phyloP scores from a whole-genome alignment of 2,888 invertebrate genomes.

The Lordiphosa fenestrarum region DNA sequence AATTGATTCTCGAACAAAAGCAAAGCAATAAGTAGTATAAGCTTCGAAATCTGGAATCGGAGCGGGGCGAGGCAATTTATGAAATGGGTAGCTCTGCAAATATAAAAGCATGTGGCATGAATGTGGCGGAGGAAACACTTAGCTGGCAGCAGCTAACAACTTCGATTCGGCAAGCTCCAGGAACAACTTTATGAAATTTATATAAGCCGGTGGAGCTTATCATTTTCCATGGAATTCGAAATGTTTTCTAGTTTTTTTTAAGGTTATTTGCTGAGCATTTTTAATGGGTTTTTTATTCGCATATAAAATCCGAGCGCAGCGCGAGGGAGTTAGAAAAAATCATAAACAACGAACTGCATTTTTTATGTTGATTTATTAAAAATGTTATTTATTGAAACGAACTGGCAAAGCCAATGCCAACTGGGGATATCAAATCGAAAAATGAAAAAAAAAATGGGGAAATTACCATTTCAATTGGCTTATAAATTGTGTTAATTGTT shows the following conservation, averaged over 20 bases:
- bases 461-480: not conserved
- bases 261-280: not conserved
- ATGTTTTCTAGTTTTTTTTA: not conserved
- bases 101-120: slow-evolving; percentile 13
- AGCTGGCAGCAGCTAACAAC: slow-evolving; percentile 63
- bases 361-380: slow-evolving; percentile 34
- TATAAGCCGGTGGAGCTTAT: slow-evolving; percentile 48
- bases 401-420: slow-evolving; percentile 3
- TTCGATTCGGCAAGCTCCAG: slow-evolving; percentile 40
- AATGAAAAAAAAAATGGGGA: not conserved
- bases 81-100: slow-evolving; percentile 47
- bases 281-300: slow-evolving; percentile 2
- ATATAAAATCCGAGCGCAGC: slow-evolving; percentile 8
- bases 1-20: slow-evolving; percentile 74
- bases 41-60: slow-evolving; percentile 9
- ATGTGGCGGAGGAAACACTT: slow-evolving; percentile 48
- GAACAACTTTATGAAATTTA: slow-evolving; percentile 56
- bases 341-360: not conserved
- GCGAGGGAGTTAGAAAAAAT: slow-evolving; percentile 19
- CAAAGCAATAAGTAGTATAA: slow-evolving; percentile 53
- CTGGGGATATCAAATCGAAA: not conserved
- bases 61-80: slow-evolving; percentile 51
- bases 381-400: slow-evolving; percentile 32
- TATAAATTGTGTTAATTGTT: no score
- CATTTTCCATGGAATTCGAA: slow-evolving; percentile 15